Evolutionary conservation across 2,797 vertebrate species (phyloP).

Genomic region (Pristis pectinata): DNA sequence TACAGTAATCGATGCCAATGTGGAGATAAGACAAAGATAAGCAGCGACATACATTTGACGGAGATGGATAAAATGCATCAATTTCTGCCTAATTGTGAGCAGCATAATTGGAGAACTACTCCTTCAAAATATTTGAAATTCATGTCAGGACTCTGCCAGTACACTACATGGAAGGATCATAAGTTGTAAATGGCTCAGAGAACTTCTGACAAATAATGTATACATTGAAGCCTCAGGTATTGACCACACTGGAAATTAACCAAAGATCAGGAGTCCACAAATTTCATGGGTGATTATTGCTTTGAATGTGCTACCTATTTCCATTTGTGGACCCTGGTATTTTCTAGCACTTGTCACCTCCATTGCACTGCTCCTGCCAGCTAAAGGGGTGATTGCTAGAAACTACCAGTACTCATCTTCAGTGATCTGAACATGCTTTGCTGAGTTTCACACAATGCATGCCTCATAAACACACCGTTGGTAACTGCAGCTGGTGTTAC

Average conservation of each 20-base stretch:
- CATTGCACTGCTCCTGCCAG: not conserved
- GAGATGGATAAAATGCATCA: not conserved
- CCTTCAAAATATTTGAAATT: not conserved
- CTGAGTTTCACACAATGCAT: not conserved
- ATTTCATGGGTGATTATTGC: not conserved
- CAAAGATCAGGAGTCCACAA: not conserved
- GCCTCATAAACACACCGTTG: not conserved
- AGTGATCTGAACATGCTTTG: not conserved
- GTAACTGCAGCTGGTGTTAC: not conserved
- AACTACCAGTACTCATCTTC: not conserved
- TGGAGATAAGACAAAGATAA: not conserved
- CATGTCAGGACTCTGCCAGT: not conserved
- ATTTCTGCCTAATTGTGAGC: not conserved
- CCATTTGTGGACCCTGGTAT: not conserved
- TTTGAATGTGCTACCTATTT: not conserved
- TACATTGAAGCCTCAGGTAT: not conserved
- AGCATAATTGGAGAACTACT: not conserved
- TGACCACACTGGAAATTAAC: not conserved
- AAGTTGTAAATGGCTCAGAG: not conserved
- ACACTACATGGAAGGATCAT: not conserved
- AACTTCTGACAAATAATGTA: not conserved
- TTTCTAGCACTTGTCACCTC: not conserved
- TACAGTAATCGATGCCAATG: not conserved
- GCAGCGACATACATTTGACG: not conserved
- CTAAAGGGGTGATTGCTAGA: not conserved